Conservation (phyloP, 2,888 invertebrate species). For the Zelleria hepariella region DNA sequence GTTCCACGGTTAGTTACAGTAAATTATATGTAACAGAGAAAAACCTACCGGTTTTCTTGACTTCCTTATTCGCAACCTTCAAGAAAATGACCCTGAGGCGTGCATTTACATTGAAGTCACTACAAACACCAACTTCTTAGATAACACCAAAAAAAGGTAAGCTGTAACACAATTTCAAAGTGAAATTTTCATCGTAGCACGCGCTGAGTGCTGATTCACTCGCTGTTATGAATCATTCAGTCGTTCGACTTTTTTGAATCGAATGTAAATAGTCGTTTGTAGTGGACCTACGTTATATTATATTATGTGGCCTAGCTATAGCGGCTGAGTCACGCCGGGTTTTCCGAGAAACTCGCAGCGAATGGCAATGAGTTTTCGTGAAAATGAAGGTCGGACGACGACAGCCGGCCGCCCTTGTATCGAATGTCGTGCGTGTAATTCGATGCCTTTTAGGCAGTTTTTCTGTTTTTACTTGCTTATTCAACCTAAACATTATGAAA, state of each 20-base stretch:
- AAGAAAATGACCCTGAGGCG: neutral
- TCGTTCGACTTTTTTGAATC: slow-evolving; percentile 68
- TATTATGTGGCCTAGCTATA: slow-evolving; percentile 29
- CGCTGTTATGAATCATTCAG: slow-evolving; percentile 57
- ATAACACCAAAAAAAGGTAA: neutral
- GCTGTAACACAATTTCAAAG: slow-evolving; percentile 1
- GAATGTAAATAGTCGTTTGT: slow-evolving; percentile 63
- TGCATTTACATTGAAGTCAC: too few species aligned
- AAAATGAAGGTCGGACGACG: slow-evolving; percentile 50
- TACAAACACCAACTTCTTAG: too few species aligned
- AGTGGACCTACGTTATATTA: slow-evolving; percentile 34
- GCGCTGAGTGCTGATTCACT: slow-evolving; percentile 50
- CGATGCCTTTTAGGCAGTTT: neutral
- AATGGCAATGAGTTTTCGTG: slow-evolving; percentile 55
- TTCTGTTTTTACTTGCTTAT: neutral
- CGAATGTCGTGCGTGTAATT: neutral
- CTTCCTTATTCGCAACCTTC: slow-evolving; percentile 34
- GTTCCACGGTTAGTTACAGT: neutral
- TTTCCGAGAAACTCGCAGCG: slow-evolving; percentile 62
- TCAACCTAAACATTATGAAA: too few species aligned
- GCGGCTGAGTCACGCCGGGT: slow-evolving; percentile 64
- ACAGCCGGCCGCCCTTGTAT: neutral
- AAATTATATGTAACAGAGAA: neutral
- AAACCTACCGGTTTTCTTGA: slow-evolving; percentile 20
- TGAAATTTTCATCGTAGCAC: slow-evolving; percentile 44